Percentiles rank a stretch among this genome's conserved stretches.
phyloP scores from a whole-genome alignment of 2,113 vertebrate genomes.

The mouse (Mus musculus) region DNA sequence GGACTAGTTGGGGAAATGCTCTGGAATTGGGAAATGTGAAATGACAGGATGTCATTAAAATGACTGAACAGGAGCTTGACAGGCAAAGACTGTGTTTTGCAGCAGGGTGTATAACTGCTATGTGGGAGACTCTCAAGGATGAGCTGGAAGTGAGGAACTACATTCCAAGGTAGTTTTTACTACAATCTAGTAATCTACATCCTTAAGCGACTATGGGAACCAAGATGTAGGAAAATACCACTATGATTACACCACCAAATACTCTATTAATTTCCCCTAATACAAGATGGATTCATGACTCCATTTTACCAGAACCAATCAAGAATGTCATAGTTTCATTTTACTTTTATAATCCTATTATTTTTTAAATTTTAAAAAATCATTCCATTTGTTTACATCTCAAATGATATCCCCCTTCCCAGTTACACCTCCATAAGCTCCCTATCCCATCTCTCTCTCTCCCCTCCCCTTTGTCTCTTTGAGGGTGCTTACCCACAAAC shows the following conservation, averaged over 20 bases:
- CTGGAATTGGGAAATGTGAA: neutral
- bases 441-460: no score
- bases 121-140: neutral
- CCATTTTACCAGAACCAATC: neutral
- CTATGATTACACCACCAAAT: neutral
- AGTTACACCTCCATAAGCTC: no score
- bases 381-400: no score
- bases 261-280: neutral
- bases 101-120: constrained; percentile 1
- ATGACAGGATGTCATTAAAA: constrained; percentile 39
- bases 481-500: no score
- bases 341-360: neutral
- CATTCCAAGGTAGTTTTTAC: constrained; percentile 15
- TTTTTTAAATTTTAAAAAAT: neutral
- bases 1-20: neutral
- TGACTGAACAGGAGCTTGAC: constrained; percentile 30
- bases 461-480: no score
- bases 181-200: constrained; percentile 9
- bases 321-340: neutral
- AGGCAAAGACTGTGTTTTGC: constrained; percentile 27
- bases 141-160: constrained; percentile 13
- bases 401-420: no score
- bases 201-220: neutral
- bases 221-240: neutral
- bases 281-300: neutral